A percentile compares a stretch with the other conserved stretches of the same genome.
Conservation (phyloP, 2,113 vertebrate genomes). For the Porphyrio hochstetteri region DNA sequence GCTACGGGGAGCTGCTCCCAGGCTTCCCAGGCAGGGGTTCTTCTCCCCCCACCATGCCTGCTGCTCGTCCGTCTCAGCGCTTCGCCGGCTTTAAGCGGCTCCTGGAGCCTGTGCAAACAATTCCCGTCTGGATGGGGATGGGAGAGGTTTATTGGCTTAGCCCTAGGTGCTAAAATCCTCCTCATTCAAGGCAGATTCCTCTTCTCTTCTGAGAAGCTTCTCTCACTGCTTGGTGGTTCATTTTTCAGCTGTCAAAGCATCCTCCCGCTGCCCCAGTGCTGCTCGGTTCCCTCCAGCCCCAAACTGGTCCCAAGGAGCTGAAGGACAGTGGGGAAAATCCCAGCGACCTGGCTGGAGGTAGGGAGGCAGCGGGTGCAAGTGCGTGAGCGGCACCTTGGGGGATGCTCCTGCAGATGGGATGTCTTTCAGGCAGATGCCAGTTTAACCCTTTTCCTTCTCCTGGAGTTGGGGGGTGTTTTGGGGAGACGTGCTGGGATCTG, state of each 20-base stretch:
- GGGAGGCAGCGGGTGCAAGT: constrained; percentile 1
- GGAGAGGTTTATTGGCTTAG: constrained; percentile 51
- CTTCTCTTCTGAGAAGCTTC: constrained; percentile 16
- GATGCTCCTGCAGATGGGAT: not conserved
- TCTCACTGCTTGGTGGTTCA: not conserved
- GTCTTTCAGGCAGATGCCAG: not conserved
- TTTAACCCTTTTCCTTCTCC: constrained; percentile 46
- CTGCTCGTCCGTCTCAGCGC: not conserved
- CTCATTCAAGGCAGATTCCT: constrained; percentile 41
- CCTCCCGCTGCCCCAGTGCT: not conserved
- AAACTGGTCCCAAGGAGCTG: not conserved
- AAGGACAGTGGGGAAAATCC: not conserved
- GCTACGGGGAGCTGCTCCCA: not conserved
- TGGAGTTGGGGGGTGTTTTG: not conserved
- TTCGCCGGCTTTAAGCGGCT: not conserved
- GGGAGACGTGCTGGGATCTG: not conserved
- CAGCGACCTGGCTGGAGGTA: not conserved
- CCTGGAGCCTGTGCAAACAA: not conserved
- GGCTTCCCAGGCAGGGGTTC: not conserved
- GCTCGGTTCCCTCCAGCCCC: not conserved
- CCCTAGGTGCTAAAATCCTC: constrained; percentile 68
- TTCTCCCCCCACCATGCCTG: not conserved
- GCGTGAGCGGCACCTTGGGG: not conserved
- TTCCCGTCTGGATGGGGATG: not conserved
- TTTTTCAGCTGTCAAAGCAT: constrained; percentile 42